Conservation (phyloP, 2,797 vertebrate genomes). For the Urophycis tenuis region DNA sequence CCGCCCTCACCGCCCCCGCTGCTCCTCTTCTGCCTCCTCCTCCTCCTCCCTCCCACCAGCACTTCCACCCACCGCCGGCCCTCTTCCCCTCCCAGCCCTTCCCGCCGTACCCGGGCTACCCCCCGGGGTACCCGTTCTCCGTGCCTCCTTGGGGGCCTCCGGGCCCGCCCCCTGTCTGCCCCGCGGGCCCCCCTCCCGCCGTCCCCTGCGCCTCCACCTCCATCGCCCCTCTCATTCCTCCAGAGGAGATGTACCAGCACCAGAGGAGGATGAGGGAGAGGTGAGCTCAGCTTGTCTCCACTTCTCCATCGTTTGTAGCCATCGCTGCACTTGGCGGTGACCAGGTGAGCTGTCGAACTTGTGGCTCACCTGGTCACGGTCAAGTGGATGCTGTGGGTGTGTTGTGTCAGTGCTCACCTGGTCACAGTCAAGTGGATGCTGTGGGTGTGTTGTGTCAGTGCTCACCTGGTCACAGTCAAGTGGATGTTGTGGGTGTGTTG, state of each 20-base stretch:
- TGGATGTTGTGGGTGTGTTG: too few species aligned
- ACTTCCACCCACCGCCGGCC: constrained; percentile 30
- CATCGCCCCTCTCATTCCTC: constrained; percentile 69
- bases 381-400: too few species aligned
- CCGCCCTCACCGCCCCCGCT: constrained; percentile 59
- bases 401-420: too few species aligned
- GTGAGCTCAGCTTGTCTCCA: constrained; percentile 62
- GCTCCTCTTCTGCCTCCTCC: constrained; percentile 74
- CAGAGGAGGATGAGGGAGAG: constrained; percentile 85
- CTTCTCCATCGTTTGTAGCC: too few species aligned
- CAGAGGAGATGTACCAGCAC: constrained; percentile 87
- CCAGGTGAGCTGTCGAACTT: too few species aligned
- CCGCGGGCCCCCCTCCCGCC: constrained; percentile 65
- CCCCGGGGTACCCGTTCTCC: constrained; percentile 80
- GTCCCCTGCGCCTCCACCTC: constrained; percentile 48
- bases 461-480: too few species aligned
- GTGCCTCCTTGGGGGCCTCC: constrained; percentile 82
- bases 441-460: too few species aligned
- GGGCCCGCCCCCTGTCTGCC: constrained; percentile 55
- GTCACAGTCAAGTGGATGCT: too few species aligned
- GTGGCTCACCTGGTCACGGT: background rate
- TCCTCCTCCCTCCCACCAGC: constrained; percentile 73
- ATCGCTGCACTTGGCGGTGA: too few species aligned
- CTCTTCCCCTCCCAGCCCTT: background rate
- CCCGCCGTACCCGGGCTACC: constrained; percentile 34